A percentile compares a stretch with the other conserved stretches of the same genome.
These are phyloP conservation scores for Athene cunicularia DNA, from an alignment of 2,113 vertebrate genomes.

Conservation along the genomic window DNA sequence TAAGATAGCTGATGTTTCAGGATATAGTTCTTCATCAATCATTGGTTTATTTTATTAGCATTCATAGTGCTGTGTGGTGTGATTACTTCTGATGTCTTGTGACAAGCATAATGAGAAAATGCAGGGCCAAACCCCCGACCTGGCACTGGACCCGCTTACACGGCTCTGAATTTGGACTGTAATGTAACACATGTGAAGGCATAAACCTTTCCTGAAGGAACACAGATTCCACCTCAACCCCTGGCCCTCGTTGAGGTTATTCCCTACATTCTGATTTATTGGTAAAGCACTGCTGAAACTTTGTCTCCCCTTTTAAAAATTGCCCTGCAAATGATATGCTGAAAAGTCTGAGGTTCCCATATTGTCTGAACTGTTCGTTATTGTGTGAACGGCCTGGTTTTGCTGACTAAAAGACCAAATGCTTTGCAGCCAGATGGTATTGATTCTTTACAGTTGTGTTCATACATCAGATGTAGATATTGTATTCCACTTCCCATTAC, in stretches of 20 bases:
- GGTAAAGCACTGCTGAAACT: slow-evolving; percentile 17
- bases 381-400: neutral
- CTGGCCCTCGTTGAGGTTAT: neutral
- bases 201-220: slow-evolving; percentile 40
- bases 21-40: slow-evolving; percentile 56
- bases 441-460: slow-evolving; percentile 72
- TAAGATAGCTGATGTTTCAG: slow-evolving; percentile 40
- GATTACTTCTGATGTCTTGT: slow-evolving; percentile 44
- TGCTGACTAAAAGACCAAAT: slow-evolving; percentile 34
- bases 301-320: slow-evolving; percentile 51
- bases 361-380: slow-evolving; percentile 24
- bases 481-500: slow-evolving; percentile 71
- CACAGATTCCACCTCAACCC: neutral
- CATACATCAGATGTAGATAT: slow-evolving; percentile 66
- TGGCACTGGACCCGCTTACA: neutral
- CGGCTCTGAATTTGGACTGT: neutral
- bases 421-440: slow-evolving; percentile 60
- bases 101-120: slow-evolving; percentile 44
- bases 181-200: slow-evolving; percentile 23
- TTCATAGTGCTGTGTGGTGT: slow-evolving; percentile 1
- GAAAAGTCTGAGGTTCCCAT: slow-evolving; percentile 38
- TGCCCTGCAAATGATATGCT: slow-evolving; percentile 30
- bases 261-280: neutral
- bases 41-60: slow-evolving; percentile 61
- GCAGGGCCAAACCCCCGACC: neutral